These are phyloP conservation scores for Barbus barbus DNA, from an alignment of 2,113 vertebrate species.

Conservation along the genomic window DNA sequence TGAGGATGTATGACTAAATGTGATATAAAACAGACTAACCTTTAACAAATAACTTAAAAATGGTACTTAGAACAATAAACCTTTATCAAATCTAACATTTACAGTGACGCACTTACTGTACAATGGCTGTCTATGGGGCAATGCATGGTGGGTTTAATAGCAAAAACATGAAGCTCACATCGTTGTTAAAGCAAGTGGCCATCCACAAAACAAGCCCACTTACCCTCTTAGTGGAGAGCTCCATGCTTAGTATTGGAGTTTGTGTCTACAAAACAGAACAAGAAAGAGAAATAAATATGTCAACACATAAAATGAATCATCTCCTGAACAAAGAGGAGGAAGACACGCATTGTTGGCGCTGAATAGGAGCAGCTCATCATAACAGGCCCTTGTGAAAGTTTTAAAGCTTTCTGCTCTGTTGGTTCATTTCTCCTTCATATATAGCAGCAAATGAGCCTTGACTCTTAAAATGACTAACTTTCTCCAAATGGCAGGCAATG, in stretches of 20 bases:
- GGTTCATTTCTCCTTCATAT: constrained; percentile 42
- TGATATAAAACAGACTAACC: background rate
- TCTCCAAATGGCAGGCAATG: constrained; percentile 29
- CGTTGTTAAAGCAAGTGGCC: background rate
- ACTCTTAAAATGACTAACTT: constrained; percentile 49
- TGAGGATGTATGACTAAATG: background rate
- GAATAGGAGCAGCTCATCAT: constrained; percentile 46
- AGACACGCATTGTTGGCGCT: constrained; percentile 38
- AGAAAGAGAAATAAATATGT: constrained; percentile 33
- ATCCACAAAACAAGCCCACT: constrained; percentile 53
- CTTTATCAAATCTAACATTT: background rate
- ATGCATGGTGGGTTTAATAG: background rate
- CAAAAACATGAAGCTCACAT: background rate
- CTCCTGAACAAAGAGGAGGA: constrained; percentile 13
- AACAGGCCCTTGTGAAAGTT: constrained; percentile 29
- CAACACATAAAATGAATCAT: constrained; percentile 39
- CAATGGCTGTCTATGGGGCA: background rate
- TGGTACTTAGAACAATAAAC: background rate
- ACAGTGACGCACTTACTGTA: background rate
- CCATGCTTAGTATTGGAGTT: constrained; percentile 81
- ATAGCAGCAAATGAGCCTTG: constrained; percentile 53
- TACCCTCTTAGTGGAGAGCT: constrained; percentile 83
- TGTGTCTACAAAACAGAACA: constrained; percentile 65
- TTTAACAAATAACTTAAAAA: background rate
- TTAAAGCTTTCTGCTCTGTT: constrained; percentile 40